Base-by-base conservation (phyloP, 1,140 invertebrate genomes). In the Drosophila takahashii region DNA sequence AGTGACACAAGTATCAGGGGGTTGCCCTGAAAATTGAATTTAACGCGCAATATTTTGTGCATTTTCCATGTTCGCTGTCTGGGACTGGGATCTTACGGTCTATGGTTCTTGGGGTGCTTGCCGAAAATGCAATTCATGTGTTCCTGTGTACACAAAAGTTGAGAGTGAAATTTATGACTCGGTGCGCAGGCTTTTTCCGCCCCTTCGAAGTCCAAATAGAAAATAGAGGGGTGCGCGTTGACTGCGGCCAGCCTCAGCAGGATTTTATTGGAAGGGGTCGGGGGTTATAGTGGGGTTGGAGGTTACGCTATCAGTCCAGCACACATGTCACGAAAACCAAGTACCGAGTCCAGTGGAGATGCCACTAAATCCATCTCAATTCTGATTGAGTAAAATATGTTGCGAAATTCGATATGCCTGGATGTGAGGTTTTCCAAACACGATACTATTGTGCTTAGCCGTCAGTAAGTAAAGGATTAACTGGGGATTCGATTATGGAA, bases 41-140 rank as follows among this genome's bases (percentile, higher is more conserved):
- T 91, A 91, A 91, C 90, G 90, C 90, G 85, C 79, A 91, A 91
- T 91, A 91, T 91, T 87, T 77, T 89, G 71, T 89, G 84, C 84
- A 87, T 89, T 87, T 87, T 89, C 84, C 72, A 67, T 85, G 80
- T 80, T 79, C 48, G 13, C 44, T 47, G 45, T 13, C 50, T 16
- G 22, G 34, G 22, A n/a, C 18, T 29, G 27, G 15, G 57, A 34
- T 74, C 54, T 53, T 22, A 34, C 37, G 45, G 66, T 45, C 18
- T 45, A 32, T 16, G 41, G 11, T n/a, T 26, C 32, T 54, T 47
- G 67, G 79, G 79, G 76, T 83, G 79, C 58, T 77, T 83, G 76
- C 74, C 67, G 65, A 81, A 89, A 90, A 89, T 89, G 85, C 85
- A 89, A 89, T 89, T 89, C 85, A 89, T 89, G 85, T 90, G 85